Evolutionary conservation across 2,797 vertebrate species (phyloP).

Genomic region (Triplophysa yarkandensis): DNA sequence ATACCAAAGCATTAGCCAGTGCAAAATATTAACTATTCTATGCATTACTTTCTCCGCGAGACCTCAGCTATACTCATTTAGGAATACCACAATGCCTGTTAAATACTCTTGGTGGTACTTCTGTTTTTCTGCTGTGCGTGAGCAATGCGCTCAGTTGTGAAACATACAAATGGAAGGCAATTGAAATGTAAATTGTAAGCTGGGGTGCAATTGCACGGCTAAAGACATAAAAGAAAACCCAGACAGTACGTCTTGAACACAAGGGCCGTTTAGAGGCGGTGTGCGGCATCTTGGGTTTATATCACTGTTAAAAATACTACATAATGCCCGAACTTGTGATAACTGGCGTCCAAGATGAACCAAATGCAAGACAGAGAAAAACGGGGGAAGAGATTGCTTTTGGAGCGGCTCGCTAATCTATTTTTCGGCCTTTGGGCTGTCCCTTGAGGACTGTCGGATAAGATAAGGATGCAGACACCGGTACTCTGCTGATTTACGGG

Average conservation of each 20-base stretch:
- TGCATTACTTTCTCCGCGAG: conserved; percentile 3
- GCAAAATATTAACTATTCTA: background rate
- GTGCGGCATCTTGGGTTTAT: conserved; percentile 25
- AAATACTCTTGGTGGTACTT: conserved; percentile 38
- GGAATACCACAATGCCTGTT: conserved; percentile 2
- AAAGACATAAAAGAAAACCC: conserved; percentile 24
- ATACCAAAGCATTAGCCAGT: background rate
- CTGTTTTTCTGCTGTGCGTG: conserved; percentile 13
- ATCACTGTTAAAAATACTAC: conserved; percentile 23
- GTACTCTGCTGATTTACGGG: conserved; percentile 42
- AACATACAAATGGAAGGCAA: conserved; percentile 34
- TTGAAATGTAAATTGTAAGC: conserved; percentile 43
- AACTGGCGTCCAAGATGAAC: conserved; percentile 25
- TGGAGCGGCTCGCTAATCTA: conserved; percentile 42
- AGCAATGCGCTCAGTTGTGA: conserved; percentile 26
- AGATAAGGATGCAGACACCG: conserved; percentile 52
- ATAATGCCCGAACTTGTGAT: conserved; percentile 16
- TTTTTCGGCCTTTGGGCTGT: conserved; percentile 34
- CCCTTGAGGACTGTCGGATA: conserved; percentile 37
- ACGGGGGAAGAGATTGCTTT: conserved; percentile 30
- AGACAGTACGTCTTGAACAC: background rate
- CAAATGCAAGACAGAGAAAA: conserved; percentile 8
- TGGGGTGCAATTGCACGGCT: conserved; percentile 23
- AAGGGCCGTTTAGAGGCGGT: conserved; percentile 26
- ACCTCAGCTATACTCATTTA: background rate